Evolutionary conservation across 1,140 invertebrate species (phyloP), one percentile per base, ranked within the genome.

Genomic region (Galleria mellonella): DNA sequence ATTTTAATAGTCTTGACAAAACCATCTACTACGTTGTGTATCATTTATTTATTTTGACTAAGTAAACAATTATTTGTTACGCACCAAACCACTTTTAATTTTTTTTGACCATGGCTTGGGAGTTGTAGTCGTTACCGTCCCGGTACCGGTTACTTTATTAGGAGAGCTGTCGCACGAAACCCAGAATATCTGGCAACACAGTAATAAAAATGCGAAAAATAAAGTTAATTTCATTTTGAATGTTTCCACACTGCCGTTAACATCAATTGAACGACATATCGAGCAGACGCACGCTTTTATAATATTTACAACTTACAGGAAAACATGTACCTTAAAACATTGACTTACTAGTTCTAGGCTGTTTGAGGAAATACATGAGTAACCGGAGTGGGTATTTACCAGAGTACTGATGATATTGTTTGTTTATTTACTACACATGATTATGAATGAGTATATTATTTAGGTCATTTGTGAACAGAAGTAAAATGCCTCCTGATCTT

Each of bases 81-180:
- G 13, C 40, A 75, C 66, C 63, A 75, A 33, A 30, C 63, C 66
- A 48, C 71, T 59, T 40, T 53, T 71, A 28, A 72, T 29, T 47
- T 59, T 70, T 39, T 42, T 38, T 0, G 55, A 53, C 64, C 60
- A 72, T 13, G 39, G 33, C 10, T 42, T 42, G 11, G 23, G 60
- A 0, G 62, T 68, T 1, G 67, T 62, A 7, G 57, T 55, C 1
- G 61, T 67, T 2, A 61, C 54, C 9, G 57, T 54, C 6, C 2
- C 17, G 9, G 51, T 23, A 0, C 49, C 38, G 1, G 27, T n/a
- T 29, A 14, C 6, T 28, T 32, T 11, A 7, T 6, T 14, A 12
- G 33, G 50, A n/a, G 4, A 32, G 4, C 31, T 23, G 12, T 55
- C 33, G 15, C 53, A 49, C 14, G 62, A 49, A 17, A 56, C 43